Conservation (phyloP, 2,113 vertebrate genomes). For the Petroica traversi region DNA sequence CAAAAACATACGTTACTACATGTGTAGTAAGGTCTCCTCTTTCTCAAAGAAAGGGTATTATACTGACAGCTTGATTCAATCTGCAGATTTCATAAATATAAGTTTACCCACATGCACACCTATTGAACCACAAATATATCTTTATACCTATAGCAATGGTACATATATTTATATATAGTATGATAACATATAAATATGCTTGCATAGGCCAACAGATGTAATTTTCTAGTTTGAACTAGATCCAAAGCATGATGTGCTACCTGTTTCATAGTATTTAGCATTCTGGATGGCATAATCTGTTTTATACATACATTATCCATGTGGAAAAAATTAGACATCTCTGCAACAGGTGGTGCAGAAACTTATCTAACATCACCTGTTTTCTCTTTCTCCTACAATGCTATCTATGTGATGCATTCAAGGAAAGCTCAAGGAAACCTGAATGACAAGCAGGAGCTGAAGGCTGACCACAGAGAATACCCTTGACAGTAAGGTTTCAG, state of each 20-base stretch:
- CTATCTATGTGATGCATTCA: neutral
- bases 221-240: neutral
- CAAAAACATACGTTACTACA: neutral
- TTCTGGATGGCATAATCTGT: neutral
- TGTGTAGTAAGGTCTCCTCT: neutral
- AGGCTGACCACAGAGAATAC: neutral
- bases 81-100: neutral
- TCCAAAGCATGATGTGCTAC: neutral
- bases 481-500: neutral
- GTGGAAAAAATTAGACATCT: neutral
- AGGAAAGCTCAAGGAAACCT: neutral
- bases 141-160: neutral
- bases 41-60: neutral
- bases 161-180: neutral
- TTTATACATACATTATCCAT: neutral
- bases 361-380: neutral
- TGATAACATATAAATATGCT: neutral
- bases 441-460: neutral
- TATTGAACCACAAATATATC: neutral
- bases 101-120: accelerated
- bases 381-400: neutral
- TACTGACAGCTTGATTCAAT: neutral
- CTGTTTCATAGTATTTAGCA: neutral
- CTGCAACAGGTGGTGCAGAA: neutral
- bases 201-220: neutral